Conservation (phyloP, 2,888 invertebrate species). For the Cheilosia variabilis region DNA sequence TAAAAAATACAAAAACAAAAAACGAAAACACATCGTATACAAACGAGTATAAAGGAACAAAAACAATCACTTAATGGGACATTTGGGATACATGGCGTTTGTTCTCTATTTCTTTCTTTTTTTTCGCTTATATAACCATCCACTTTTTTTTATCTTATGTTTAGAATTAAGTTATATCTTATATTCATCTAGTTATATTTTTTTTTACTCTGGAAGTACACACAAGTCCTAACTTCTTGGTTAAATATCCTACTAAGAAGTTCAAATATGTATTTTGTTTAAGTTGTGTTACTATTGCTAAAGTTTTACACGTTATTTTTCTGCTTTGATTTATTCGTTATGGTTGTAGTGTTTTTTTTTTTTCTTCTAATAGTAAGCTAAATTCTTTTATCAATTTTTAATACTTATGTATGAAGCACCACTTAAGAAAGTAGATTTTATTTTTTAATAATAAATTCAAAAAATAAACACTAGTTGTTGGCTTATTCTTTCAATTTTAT, state of each 20-base stretch:
- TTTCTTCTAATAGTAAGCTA: conserved; percentile 12
- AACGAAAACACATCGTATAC: conserved; percentile 25
- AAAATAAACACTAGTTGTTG: conserved; percentile 30
- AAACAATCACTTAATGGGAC: conserved; percentile 55
- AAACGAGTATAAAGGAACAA: conserved; percentile 59
- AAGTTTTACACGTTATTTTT: conserved; percentile 11
- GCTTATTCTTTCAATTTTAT: conserved; percentile 5
- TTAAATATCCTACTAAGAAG: conserved; percentile 35
- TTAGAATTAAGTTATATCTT: conserved; percentile 15
- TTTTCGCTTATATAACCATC: conserved; percentile 5
- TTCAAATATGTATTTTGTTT: conserved; percentile 10
- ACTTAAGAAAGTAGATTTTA: conserved; percentile 41
- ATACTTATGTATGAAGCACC: conserved; percentile 51
- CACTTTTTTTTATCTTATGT: conserved; percentile 13
- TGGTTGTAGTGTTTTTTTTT: neutral
- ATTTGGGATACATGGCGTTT: conserved; percentile 23
- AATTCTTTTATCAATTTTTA: conserved; percentile 1
- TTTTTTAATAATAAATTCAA: conserved; percentile 21
- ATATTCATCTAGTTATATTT: conserved; percentile 18
- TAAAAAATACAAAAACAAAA: conserved; percentile 9
- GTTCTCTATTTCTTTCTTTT: neutral
- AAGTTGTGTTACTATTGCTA: conserved; percentile 2
- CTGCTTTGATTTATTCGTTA: conserved; percentile 1
- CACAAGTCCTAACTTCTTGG: conserved; percentile 26
- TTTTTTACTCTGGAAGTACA: conserved; percentile 21